A percentile compares a stretch with the other conserved stretches of the same genome.
phyloP scores from a whole-genome alignment of 1,140 invertebrate genomes.

The Ephestia elutella region DNA sequence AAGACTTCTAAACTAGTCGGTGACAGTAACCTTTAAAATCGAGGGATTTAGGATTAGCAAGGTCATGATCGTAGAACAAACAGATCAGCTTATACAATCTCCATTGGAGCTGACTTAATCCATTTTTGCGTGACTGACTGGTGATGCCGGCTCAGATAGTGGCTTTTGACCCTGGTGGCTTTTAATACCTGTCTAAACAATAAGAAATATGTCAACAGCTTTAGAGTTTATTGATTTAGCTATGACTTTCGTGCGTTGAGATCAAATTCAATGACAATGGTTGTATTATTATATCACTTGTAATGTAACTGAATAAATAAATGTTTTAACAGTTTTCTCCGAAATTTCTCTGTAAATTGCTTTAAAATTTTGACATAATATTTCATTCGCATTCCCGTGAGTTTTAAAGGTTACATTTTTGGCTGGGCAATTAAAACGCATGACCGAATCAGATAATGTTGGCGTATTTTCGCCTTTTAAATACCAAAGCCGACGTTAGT shows the following conservation, averaged over 20 bases:
- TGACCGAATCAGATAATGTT: no score
- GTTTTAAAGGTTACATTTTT: no score
- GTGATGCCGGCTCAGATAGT: not conserved
- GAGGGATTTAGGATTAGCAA: not conserved
- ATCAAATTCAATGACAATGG: no score
- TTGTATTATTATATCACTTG: no score
- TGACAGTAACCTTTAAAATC: no score
- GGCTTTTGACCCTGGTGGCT: not conserved
- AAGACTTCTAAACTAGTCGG: not conserved
- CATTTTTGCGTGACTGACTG: not conserved
- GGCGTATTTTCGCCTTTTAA: not conserved
- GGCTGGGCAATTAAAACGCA: no score
- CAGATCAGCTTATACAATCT: not conserved
- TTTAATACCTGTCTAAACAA: not conserved
- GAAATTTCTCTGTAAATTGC: no score
- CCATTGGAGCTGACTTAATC: not conserved
- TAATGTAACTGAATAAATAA: no score
- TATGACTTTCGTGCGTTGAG: not conserved
- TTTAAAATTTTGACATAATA: no score
- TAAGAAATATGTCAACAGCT: not conserved
- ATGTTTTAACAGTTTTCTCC: no score
- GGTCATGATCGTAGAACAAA: not conserved
- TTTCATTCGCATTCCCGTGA: no score
- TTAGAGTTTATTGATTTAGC: not conserved
- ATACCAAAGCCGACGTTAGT: not conserved